phyloP scores from a whole-genome alignment of 2,888 invertebrate genomes.

The Cantharis rufa region DNA sequence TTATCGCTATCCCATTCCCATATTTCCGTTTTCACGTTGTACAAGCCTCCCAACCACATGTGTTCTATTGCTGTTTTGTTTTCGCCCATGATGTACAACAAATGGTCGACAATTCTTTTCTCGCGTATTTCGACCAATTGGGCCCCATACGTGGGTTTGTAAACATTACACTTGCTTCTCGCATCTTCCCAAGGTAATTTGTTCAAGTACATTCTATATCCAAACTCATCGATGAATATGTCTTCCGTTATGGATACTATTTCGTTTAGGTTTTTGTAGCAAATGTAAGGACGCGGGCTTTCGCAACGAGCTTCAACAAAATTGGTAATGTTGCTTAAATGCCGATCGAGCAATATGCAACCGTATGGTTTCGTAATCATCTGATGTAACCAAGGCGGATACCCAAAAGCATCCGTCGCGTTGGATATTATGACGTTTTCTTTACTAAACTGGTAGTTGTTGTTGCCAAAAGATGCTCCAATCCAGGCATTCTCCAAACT shows the following conservation, averaged over 20 bases:
- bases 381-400: constrained; percentile 27
- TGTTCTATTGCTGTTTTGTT: constrained; percentile 16
- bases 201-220: constrained; percentile 2
- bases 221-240: constrained; percentile 3
- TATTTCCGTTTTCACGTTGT: not conserved
- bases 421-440: not conserved
- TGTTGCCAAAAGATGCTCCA: constrained; percentile 50
- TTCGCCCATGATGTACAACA: constrained; percentile 21
- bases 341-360: constrained; percentile 59
- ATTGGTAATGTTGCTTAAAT: constrained; percentile 53
- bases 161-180: not conserved
- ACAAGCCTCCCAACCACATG: constrained; percentile 17
- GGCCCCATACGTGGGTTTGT: not conserved
- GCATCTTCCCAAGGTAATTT: constrained; percentile 5
- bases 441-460: not conserved
- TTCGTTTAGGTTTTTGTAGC: constrained; percentile 46
- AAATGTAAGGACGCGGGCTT: constrained; percentile 59
- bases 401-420: not conserved
- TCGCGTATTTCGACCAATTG: not conserved
- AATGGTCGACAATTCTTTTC: not conserved
- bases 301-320: constrained; percentile 60
- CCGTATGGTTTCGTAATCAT: constrained; percentile 50
- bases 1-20: not conserved
- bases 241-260: not conserved
- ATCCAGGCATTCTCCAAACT: constrained; percentile 63